Conservation (phyloP, 2,113 vertebrate genomes). For the Mugil cephalus region DNA sequence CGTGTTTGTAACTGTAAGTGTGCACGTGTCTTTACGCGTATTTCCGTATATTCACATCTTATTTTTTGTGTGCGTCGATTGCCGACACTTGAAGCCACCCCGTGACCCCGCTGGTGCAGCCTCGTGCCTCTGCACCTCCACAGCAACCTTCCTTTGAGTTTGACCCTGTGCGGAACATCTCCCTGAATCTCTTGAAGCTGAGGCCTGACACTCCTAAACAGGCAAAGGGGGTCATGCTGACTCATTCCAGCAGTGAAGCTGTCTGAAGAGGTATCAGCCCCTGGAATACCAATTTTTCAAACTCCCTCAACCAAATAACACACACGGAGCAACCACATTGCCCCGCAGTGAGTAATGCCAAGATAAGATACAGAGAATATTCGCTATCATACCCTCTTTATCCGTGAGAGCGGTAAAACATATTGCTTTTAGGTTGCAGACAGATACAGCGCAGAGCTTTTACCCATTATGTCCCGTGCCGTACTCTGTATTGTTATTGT, state of each 20-base stretch:
- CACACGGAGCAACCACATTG: slow-evolving; percentile 51
- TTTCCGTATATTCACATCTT: neutral
- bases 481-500: slow-evolving; percentile 51
- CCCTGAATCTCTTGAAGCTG: slow-evolving; percentile 61
- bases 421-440: slow-evolving; percentile 45
- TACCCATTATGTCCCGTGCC: slow-evolving; percentile 34
- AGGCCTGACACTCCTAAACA: slow-evolving; percentile 62
- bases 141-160: slow-evolving; percentile 36
- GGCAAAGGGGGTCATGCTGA: slow-evolving; percentile 67
- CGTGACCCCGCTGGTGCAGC: slow-evolving; percentile 14
- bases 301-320: slow-evolving; percentile 60
- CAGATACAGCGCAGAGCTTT: slow-evolving; percentile 24
- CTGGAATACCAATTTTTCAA: slow-evolving; percentile 75
- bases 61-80: slow-evolving; percentile 5
- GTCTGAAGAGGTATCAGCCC: slow-evolving; percentile 66
- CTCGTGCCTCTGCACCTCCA: slow-evolving; percentile 23
- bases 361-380: slow-evolving; percentile 60
- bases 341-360: slow-evolving; percentile 41
- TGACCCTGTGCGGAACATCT: slow-evolving; percentile 65
- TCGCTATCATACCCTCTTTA: slow-evolving; percentile 22
- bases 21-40: slow-evolving; percentile 17
- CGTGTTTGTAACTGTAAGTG: slow-evolving; percentile 18
- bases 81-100: neutral
- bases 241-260: slow-evolving; percentile 70
- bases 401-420: slow-evolving; percentile 40